These are phyloP conservation scores for Syngnathus acus DNA, from an alignment of 2,797 vertebrate species.

Conservation along the genomic window DNA sequence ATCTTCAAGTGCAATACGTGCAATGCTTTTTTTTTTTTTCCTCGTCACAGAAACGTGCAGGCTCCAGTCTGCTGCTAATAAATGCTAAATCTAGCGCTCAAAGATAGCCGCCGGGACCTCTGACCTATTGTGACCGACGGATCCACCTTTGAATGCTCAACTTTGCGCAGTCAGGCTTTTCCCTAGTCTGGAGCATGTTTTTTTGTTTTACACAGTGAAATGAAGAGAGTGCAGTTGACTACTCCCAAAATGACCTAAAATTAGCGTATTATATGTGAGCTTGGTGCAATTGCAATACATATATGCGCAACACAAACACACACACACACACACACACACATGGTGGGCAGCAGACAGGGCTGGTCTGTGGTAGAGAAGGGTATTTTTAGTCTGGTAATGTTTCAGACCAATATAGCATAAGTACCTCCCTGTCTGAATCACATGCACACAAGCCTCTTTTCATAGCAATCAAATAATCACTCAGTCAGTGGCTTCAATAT, in stretches of 20 bases:
- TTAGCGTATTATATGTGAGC: neutral
- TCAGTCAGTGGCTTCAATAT: too few relatives aligned
- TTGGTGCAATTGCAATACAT: neutral
- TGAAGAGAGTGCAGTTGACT: neutral
- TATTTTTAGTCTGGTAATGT: constrained; percentile 11
- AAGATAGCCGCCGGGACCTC: neutral
- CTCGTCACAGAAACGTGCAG: neutral
- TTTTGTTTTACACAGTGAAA: neutral
- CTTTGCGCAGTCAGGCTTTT: constrained; percentile 2
- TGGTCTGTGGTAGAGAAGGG: neutral
- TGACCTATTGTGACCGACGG: neutral
- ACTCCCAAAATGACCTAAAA: constrained; percentile 1
- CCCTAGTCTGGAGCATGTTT: neutral
- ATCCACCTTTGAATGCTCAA: neutral
- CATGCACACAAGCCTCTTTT: neutral
- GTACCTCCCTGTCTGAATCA: neutral
- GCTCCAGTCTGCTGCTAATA: neutral
- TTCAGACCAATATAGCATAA: neutral
- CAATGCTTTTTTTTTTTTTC: neutral
- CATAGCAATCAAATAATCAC: neutral
- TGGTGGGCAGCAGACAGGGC: constrained; percentile 1
- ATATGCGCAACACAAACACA: neutral
- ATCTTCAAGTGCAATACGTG: neutral
- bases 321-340: neutral
- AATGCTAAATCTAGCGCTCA: neutral